A percentile compares a stretch with the other conserved stretches of the same genome.
These are phyloP conservation scores for Pentalonia nigronervosa DNA, from an alignment of 1,140 invertebrate species.

Conservation along the genomic window DNA sequence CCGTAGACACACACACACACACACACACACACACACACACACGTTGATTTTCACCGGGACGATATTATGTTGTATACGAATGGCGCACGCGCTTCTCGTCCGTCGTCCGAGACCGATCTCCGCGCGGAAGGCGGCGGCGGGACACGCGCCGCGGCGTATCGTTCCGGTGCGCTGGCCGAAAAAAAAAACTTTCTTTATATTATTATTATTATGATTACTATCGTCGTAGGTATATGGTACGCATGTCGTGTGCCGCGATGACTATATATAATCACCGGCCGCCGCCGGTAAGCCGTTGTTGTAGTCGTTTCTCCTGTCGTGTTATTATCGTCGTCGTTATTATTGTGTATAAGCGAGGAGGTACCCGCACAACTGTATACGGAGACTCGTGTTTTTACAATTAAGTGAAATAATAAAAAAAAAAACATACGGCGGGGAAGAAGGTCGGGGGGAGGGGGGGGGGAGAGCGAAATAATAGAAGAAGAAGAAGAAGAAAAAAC, in stretches of 20 bases:
- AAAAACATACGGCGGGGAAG: neutral
- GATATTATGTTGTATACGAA: neutral
- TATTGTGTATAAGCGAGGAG: neutral
- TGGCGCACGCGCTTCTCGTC: neutral
- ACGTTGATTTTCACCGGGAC: neutral
- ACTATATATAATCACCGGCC: neutral
- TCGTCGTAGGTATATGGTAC: neutral
- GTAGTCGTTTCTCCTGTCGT: neutral
- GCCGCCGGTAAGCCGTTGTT: neutral
- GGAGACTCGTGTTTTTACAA: constrained; percentile 6
- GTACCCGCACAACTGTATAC: neutral
- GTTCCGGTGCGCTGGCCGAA: constrained; percentile 51
- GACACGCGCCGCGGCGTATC: constrained; percentile 53
- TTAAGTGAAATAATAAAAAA: constrained; percentile 43
- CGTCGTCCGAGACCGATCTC: constrained; percentile 29
- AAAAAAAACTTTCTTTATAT: constrained; percentile 51
- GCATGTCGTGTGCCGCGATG: constrained; percentile 46
- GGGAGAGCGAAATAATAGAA: neutral
- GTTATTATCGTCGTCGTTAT: neutral
- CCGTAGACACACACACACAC: too few species aligned
- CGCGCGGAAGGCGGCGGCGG: neutral
- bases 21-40: too few species aligned
- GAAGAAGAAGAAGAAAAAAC: constrained; percentile 14
- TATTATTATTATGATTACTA: neutral
- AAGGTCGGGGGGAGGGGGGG: neutral